phyloP scores from a whole-genome alignment of 2,888 invertebrate genomes.

The Aphodius granarius region DNA sequence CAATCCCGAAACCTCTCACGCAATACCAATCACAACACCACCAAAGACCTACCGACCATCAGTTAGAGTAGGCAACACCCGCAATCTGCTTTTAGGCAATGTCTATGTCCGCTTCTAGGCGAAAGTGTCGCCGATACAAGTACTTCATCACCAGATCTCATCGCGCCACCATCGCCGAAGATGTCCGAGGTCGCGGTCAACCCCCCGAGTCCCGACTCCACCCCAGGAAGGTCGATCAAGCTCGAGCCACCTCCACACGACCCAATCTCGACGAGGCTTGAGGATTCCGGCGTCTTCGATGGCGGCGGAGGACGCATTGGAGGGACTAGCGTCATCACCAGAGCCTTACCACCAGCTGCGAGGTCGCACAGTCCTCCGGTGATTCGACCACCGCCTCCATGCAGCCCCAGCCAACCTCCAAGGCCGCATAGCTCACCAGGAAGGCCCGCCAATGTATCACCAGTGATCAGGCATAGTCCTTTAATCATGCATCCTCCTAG shows the following conservation, averaged over 20 bases:
- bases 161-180: conserved; percentile 82
- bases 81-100: conserved; percentile 51
- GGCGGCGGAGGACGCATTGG: conserved; percentile 45
- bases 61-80: conserved; percentile 48
- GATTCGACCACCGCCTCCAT: conserved; percentile 43
- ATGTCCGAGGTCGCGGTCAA: conserved; percentile 65
- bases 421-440: conserved; percentile 53
- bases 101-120: conserved; percentile 64
- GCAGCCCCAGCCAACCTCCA: conserved; percentile 49
- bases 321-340: conserved; percentile 50
- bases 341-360: conserved; percentile 45
- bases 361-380: conserved; percentile 51
- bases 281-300: conserved; percentile 60
- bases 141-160: conserved; percentile 87
- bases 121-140: conserved; percentile 93
- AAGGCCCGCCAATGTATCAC: conserved; percentile 48
- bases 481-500: conserved; percentile 41
- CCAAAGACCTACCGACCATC: conserved; percentile 19
- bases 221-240: conserved; percentile 60
- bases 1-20: neutral
- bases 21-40: neutral
- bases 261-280: conserved; percentile 52
- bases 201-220: conserved; percentile 63
- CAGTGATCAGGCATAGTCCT: conserved; percentile 49
- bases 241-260: conserved; percentile 51